Percentiles rank a stretch among this genome's conserved stretches.
Conservation (phyloP, 2,113 vertebrate species). For the Otolemur garnettii region DNA sequence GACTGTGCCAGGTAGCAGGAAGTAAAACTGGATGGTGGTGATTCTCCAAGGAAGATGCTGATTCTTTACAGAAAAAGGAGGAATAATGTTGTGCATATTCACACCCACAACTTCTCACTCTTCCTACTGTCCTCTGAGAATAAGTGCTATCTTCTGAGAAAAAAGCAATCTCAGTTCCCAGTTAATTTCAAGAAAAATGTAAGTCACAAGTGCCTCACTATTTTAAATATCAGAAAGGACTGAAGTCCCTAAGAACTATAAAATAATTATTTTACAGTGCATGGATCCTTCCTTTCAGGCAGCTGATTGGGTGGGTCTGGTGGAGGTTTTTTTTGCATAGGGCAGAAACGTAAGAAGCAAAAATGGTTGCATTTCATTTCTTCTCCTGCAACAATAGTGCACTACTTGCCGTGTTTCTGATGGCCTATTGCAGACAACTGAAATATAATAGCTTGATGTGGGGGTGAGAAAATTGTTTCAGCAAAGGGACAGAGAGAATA, state of each 20-base stretch:
- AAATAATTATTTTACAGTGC: neutral
- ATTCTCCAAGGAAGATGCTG: neutral
- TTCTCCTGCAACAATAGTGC: neutral
- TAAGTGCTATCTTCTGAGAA: neutral
- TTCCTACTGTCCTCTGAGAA: neutral
- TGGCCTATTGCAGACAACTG: neutral
- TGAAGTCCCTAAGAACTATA: neutral
- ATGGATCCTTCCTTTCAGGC: neutral
- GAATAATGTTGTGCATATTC: neutral
- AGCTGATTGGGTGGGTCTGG: neutral
- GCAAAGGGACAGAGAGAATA: neutral
- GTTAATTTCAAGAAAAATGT: slow-evolving; percentile 5
- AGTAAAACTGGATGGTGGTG: too few relatives aligned
- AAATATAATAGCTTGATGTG: neutral
- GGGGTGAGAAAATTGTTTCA: neutral
- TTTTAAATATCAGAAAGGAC: neutral
- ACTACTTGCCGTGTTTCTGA: neutral
- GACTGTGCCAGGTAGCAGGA: neutral
- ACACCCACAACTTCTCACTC: neutral
- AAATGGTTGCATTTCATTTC: neutral
- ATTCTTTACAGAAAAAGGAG: neutral
- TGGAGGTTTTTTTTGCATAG: slow-evolving; percentile 11
- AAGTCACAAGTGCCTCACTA: neutral
- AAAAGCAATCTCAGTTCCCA: neutral
- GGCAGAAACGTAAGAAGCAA: neutral